Conservation (phyloP, 2,797 vertebrate species). For the Gadopsis marmoratus region DNA sequence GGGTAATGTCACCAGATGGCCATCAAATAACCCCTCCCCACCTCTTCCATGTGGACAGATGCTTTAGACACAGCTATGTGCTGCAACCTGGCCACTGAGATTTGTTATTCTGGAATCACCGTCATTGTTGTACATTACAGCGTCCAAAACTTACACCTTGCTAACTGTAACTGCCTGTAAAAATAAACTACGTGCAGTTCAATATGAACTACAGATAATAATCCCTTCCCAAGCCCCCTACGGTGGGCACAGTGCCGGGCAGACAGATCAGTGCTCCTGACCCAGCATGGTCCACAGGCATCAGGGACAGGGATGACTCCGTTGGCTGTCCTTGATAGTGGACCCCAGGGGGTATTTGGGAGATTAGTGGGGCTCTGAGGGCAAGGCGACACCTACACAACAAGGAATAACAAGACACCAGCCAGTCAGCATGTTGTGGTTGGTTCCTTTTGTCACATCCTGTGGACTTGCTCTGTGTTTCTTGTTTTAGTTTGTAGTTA, state of each 20-base stretch:
- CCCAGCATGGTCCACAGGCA: constrained; percentile 43
- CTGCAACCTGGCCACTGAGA: constrained; percentile 5
- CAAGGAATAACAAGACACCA: constrained; percentile 27
- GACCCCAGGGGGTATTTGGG: constrained; percentile 55
- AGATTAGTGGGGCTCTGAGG: constrained; percentile 59
- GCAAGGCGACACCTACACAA: constrained; percentile 35
- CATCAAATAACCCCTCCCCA: constrained; percentile 30
- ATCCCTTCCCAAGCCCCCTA: constrained; percentile 43
- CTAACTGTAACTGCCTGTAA: constrained; percentile 7
- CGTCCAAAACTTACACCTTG: constrained; percentile 1
- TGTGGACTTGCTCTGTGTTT: no score
- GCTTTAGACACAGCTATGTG: constrained; percentile 39
- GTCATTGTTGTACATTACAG: background rate
- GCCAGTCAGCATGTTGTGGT: background rate
- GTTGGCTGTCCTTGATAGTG: constrained; percentile 59
- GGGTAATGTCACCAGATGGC: constrained; percentile 62
- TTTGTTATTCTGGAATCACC: constrained; percentile 32
- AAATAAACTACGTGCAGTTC: constrained; percentile 15
- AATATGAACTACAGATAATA: constrained; percentile 21
- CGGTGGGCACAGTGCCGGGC: constrained; percentile 60
- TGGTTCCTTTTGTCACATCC: no score
- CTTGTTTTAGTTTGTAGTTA: no score
- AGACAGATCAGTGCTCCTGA: constrained; percentile 72
- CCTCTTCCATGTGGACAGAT: constrained; percentile 44
- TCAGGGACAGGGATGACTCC: constrained; percentile 69